Base-by-base conservation (phyloP, 2,113 vertebrate genomes). In the Alexandromys fortis region DNA sequence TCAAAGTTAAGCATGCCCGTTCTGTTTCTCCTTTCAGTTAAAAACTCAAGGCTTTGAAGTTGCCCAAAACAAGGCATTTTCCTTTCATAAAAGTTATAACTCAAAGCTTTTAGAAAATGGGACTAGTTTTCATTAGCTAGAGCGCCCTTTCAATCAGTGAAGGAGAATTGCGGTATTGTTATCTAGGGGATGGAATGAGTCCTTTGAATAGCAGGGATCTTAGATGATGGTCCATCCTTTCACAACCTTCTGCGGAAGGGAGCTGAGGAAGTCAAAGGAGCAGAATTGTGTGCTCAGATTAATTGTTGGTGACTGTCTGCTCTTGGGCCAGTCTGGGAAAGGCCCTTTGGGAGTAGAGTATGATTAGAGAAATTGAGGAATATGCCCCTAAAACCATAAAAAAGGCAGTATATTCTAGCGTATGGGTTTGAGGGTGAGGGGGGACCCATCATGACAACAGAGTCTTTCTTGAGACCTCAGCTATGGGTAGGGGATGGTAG, bases 11-110 rank as follows among this genome's bases (percentile, higher is more conserved):
- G 49, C 94, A 28, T 12, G 14, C 86, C 45, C 42, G 68, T 47
- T 16, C 14, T 22, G 11, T 16, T 28, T 6, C 6, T 22, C 2
- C 11, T 9, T 42, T 78, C 70, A 21, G n/a, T 7, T 45, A 75
- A 86, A 67, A 67, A 67, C 24, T 5, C 30, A 35, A 76, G 76
- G 42, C 77, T 86, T 89, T 89, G 70, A 96, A 96, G 82, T 96
- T 92, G 55, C 24, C 49, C 49, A 21, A 86, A 93, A 67, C 65
- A 77, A 78, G 92, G 65, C 45, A 17, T 73, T 90, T 63, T 16
- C 13, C 22, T 5, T 7, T 1, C 13, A 45, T 86, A 42, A 89
- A 97, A 96, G 72, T 96, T 92, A 52, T 0, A 3, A 35, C 42
- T 33, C 33, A 86, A 58, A 86, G 83, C 61, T 58, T 55, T 70